These are phyloP conservation scores for Todus mexicanus DNA, from an alignment of 2,797 vertebrate genomes.

Conservation along the genomic window DNA sequence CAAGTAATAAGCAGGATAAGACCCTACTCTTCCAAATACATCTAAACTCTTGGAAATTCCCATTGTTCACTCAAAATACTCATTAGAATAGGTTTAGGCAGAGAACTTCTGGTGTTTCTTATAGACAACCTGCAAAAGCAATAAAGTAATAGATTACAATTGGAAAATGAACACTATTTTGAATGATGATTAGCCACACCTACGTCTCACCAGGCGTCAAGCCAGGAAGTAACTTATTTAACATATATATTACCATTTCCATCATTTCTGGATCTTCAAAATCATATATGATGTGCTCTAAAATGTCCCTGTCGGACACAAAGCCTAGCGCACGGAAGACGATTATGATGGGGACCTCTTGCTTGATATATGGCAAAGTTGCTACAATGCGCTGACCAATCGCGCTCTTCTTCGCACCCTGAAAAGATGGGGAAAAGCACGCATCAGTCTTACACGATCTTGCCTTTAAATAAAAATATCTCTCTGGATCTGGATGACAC, in stretches of 20 bases:
- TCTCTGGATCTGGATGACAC: background rate
- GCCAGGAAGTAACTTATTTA: background rate
- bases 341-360: constrained; percentile 98
- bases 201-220: background rate
- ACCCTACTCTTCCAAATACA: background rate
- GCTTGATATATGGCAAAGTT: constrained; percentile 94
- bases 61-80: background rate
- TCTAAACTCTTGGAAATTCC: background rate
- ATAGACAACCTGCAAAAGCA: background rate
- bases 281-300: constrained; percentile 99
- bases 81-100: background rate
- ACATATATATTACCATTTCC: constrained; percentile 88
- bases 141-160: background rate
- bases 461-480: background rate
- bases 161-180: background rate
- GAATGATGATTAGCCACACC: background rate
- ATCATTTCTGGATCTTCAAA: constrained; percentile 99
- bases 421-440: background rate
- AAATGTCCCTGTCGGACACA: constrained; percentile 96
- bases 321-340: constrained; percentile 95
- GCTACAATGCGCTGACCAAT: constrained; percentile 98
- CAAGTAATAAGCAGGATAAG: background rate
- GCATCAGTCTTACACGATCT: background rate
- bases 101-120: background rate
- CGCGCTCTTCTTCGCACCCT: constrained; percentile 98